A percentile compares a stretch with the other conserved stretches of the same genome.
These are phyloP conservation scores for Sturnira hondurensis DNA, from an alignment of 2,113 vertebrate genomes.

Conservation along the genomic window DNA sequence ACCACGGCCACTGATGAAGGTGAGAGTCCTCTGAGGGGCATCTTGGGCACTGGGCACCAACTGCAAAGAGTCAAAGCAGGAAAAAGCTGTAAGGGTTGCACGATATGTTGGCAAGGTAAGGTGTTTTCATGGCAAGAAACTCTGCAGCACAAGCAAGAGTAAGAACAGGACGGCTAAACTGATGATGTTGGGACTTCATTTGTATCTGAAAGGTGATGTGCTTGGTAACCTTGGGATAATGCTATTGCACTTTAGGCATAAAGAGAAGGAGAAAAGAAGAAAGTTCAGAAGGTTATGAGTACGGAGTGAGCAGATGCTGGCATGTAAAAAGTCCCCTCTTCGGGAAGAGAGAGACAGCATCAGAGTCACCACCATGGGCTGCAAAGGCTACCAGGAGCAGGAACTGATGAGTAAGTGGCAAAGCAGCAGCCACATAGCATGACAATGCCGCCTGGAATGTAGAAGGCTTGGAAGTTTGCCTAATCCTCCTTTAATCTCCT, in stretches of 20 bases:
- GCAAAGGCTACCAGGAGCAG: neutral
- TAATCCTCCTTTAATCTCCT: conserved; percentile 57
- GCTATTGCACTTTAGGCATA: neutral
- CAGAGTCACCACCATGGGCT: neutral
- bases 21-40: neutral
- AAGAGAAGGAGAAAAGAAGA: neutral
- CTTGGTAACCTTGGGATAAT: neutral
- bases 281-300: neutral
- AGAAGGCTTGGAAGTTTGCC: conserved; percentile 34
- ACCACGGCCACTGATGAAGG: neutral
- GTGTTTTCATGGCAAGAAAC: neutral
- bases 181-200: neutral
- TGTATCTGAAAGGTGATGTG: neutral
- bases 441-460: neutral
- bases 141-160: neutral
- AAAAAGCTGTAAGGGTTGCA: neutral
- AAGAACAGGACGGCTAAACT: neutral
- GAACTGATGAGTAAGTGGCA: neutral
- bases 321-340: neutral
- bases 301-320: neutral
- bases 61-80: neutral
- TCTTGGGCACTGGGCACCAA: neutral
- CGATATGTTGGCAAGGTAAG: neutral
- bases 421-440: neutral
- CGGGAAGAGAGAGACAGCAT: neutral